Percentiles rank a stretch among this genome's conserved stretches.
phyloP scores from a whole-genome alignment of 2,113 vertebrate genomes.

The Clupea harengus region DNA sequence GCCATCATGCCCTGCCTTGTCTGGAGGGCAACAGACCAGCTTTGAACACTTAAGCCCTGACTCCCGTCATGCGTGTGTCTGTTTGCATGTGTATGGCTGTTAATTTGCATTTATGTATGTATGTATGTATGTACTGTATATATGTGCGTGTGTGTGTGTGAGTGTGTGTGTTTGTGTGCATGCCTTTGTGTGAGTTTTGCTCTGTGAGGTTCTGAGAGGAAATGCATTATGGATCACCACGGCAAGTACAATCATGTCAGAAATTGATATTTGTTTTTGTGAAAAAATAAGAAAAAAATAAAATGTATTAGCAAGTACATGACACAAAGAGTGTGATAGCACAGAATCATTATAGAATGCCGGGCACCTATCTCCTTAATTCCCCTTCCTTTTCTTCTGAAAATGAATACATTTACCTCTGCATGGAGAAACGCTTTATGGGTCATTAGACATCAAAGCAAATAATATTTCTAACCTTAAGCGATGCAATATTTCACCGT shows the following conservation, averaged over 20 bases:
- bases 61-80: too few relatives aligned
- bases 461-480: conserved; percentile 49
- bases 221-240: background rate
- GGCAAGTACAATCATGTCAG: background rate
- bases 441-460: conserved; percentile 53
- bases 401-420: conserved; percentile 42
- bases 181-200: background rate
- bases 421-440: conserved; percentile 39
- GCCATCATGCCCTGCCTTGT: too few relatives aligned
- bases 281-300: background rate
- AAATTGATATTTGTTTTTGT: background rate
- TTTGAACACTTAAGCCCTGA: too few relatives aligned
- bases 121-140: too few relatives aligned
- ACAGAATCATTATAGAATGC: background rate
- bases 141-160: background rate
- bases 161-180: background rate
- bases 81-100: too few relatives aligned
- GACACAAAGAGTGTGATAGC: background rate
- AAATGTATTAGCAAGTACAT: background rate
- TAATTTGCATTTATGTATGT: too few relatives aligned
- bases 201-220: background rate
- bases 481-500: conserved; percentile 39
- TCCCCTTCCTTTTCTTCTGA: conserved; percentile 2
- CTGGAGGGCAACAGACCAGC: too few relatives aligned
- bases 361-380: too few relatives aligned